Evolutionary conservation across 2,113 vertebrate genomes (phyloP), one percentile per base, ranked within the genome.

Genomic region (Pandion haliaetus): DNA sequence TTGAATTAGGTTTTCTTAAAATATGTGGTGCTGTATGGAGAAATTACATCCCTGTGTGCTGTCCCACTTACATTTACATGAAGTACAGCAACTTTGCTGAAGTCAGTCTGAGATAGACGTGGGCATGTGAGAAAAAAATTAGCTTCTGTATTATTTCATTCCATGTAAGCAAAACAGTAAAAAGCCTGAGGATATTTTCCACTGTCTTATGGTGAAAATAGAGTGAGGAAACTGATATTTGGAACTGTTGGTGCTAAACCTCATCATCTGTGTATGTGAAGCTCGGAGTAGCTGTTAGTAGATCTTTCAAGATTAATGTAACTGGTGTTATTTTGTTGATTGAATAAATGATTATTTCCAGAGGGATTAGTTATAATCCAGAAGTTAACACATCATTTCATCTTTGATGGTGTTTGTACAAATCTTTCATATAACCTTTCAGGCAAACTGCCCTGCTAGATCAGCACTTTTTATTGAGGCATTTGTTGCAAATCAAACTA

Each of bases 291-390:
- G 40, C 42, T 92, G 34, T 40, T 72, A 52, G 77, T 28, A 78
- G 78, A 70, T 80, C 62, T 86, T 90, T 70, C 87, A 91, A 93
- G 93, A 90, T 94, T 96, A 94, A 90, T 88, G 55, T 86, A 82
- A 88, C 79, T 88, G 90, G 65, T 96, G 45, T 66, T 78, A 86
- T 83, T 92, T 74, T 55, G 86, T 87, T 97, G 95, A 91, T 74
- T 94, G 96, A 95, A 96, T 94, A 93, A 95, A 92, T 94, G 2
- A 96, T 96, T 82, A 93, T 96, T 97, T 97, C 88, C 93, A 83
- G 82, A 86, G 83, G 71, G 80, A 93, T 82, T 94, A 82, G 86
- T 95, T 95, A 76, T 94, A 98, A 97, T 87, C 32, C 79, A 69
- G 82, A 96, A 93, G 73, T 86, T 95, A 96, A 96, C 62, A 69